phyloP scores from a whole-genome alignment of 2,888 invertebrate genomes.

The Scaeva pyrastri region DNA sequence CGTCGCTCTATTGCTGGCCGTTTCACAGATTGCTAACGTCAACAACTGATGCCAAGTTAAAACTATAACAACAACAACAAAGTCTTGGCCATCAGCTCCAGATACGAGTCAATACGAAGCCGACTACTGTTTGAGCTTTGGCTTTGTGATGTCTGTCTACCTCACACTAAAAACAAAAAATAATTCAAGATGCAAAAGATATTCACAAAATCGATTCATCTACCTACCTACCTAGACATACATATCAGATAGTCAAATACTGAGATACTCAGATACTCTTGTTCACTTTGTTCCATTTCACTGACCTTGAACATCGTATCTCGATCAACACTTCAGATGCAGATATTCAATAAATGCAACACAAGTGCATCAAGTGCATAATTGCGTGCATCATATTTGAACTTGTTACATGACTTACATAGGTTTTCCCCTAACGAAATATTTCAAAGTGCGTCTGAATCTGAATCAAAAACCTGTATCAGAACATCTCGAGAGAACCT shows the following conservation, averaged over 20 bases:
- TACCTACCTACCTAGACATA: slow-evolving; percentile 14
- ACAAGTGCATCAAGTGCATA: slow-evolving; percentile 1
- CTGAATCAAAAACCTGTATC: not conserved
- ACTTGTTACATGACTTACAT: slow-evolving; percentile 69
- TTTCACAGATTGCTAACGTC: not conserved
- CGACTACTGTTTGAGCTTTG: slow-evolving; percentile 48
- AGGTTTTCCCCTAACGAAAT: slow-evolving; percentile 13
- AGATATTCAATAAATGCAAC: not conserved
- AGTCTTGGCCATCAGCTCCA: slow-evolving; percentile 44
- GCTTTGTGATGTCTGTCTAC: slow-evolving; percentile 1
- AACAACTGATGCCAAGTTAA: not conserved
- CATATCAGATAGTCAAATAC: slow-evolving; percentile 43
- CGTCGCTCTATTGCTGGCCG: not conserved
- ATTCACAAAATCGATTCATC: slow-evolving; percentile 38
- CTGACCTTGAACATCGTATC: slow-evolving; percentile 63
- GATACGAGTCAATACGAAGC: slow-evolving; percentile 9
- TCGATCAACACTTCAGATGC: not conserved
- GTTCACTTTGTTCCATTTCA: slow-evolving; percentile 74
- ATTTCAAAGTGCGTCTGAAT: slow-evolving; percentile 6
- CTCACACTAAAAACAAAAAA: not conserved
- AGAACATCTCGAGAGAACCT: slow-evolving; percentile 1
- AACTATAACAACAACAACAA: slow-evolving; percentile 4
- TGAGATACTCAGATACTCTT: too few relatives aligned
- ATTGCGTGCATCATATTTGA: slow-evolving; percentile 68
- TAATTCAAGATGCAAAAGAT: slow-evolving; percentile 55